Percentiles rank a stretch among this genome's conserved stretches.
Evolutionary conservation across 1,140 invertebrate species (phyloP).

Genomic region (Gonioctena quinquepunctata): DNA sequence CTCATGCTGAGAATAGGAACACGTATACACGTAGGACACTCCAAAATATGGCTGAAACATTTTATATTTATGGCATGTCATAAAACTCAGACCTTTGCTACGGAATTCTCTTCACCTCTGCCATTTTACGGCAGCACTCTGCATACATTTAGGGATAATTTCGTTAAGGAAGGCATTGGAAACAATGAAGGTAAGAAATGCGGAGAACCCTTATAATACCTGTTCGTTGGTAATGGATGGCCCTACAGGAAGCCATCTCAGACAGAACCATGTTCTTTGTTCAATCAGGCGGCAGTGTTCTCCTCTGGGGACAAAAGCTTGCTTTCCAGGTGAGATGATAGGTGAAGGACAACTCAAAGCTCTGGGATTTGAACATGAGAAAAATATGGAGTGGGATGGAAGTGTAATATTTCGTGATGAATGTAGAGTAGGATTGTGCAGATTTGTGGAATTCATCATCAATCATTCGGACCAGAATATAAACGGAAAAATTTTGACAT

Average conservation of each 20-base stretch:
- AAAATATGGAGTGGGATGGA: not conserved
- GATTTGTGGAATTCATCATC: no score
- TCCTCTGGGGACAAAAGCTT: not conserved
- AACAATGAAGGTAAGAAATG: slow-evolving; percentile 15
- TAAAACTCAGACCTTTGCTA: slow-evolving; percentile 4
- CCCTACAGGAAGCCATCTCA: not conserved
- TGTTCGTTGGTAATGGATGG: slow-evolving; percentile 9
- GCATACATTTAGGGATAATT: slow-evolving; percentile 14
- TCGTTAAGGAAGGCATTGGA: slow-evolving; percentile 16
- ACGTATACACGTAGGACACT: not conserved
- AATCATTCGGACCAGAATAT: no score
- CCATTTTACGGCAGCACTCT: slow-evolving; percentile 7
- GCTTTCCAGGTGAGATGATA: slow-evolving; percentile 4
- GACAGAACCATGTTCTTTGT: slow-evolving; percentile 2
- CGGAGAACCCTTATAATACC: not conserved
- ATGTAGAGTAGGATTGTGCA: no score
- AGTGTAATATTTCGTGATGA: no score
- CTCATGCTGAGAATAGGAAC: not conserved
- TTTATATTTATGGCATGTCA: slow-evolving; percentile 5
- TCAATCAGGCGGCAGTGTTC: not conserved
- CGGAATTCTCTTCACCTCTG: not conserved
- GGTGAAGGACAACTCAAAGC: not conserved
- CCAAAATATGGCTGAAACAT: not conserved
- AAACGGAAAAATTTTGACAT: no score
- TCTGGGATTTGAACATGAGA: not conserved